Conservation (phyloP, 2,797 vertebrate species). For the Sebastes flavidus region DNA sequence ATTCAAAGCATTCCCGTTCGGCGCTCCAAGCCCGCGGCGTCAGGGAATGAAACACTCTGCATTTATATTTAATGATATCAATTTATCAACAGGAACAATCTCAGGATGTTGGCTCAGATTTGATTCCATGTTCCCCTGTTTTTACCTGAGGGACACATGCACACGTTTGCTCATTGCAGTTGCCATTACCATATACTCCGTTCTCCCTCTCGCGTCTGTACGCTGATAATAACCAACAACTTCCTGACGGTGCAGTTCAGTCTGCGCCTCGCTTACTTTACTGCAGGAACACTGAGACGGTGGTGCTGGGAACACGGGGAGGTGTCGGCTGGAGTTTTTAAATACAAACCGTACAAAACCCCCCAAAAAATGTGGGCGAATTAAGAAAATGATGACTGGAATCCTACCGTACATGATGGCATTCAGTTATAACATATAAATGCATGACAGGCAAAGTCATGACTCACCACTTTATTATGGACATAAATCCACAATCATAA, state of each 20-base stretch:
- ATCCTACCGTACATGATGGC: background rate
- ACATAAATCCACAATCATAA: background rate
- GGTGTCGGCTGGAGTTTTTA: background rate
- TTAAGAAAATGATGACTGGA: background rate
- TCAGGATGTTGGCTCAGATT: constrained; percentile 84
- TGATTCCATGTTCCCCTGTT: constrained; percentile 83
- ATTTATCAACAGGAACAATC: constrained; percentile 87
- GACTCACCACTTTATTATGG: background rate
- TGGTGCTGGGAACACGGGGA: background rate
- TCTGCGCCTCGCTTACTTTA: constrained; percentile 3
- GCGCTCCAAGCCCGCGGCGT: constrained; percentile 74
- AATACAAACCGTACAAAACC: background rate
- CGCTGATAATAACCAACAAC: constrained; percentile 62
- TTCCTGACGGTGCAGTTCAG: constrained; percentile 61
- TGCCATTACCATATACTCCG: constrained; percentile 59
- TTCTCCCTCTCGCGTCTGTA: constrained; percentile 24
- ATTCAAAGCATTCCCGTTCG: constrained; percentile 82
- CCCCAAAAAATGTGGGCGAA: background rate
- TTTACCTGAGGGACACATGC: constrained; percentile 82
- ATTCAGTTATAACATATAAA: background rate
- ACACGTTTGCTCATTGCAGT: constrained; percentile 39
- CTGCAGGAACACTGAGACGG: background rate
- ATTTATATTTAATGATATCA: constrained; percentile 89
- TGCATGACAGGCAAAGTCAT: background rate
- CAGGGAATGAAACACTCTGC: constrained; percentile 77